phyloP scores from a whole-genome alignment of 2,888 invertebrate species.

The Beris morrisii region DNA sequence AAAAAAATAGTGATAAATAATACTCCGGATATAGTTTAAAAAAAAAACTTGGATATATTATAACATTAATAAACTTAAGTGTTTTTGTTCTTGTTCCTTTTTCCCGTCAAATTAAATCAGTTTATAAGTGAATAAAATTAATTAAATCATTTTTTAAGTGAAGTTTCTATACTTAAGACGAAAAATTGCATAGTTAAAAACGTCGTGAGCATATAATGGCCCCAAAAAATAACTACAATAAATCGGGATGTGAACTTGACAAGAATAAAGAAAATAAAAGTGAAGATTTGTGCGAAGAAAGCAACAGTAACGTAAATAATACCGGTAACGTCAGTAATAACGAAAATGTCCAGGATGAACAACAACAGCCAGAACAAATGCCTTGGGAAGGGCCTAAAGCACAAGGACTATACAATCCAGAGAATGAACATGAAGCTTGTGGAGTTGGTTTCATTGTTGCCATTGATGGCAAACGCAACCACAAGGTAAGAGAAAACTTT shows the following conservation, averaged over 20 bases:
- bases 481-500: constrained; percentile 67
- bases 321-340: constrained; percentile 5
- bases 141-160: neutral
- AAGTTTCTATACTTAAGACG: neutral
- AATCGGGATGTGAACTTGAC: constrained; percentile 55
- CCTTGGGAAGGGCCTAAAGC: constrained; percentile 82
- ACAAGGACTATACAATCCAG: constrained; percentile 95
- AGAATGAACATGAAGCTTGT: constrained; percentile 94
- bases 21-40: constrained; percentile 1
- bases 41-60: neutral
- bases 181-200: neutral
- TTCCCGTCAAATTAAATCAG: neutral
- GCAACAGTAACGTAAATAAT: constrained; percentile 19
- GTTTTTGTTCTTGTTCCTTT: neutral
- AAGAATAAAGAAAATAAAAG: constrained; percentile 40
- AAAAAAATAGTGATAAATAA: constrained; percentile 25
- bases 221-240: constrained; percentile 53
- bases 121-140: neutral
- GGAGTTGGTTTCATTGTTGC: constrained; percentile 99
- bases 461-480: constrained; percentile 91
- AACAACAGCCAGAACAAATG: constrained; percentile 52
- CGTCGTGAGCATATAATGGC: constrained; percentile 51
- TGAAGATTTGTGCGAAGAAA: constrained; percentile 18
- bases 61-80: neutral
- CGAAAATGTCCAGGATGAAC: constrained; percentile 8